Evolutionary conservation across 2,888 invertebrate species (phyloP), one percentile per base, ranked within the genome.

Genomic region (Rotaria magnacalcarata): DNA sequence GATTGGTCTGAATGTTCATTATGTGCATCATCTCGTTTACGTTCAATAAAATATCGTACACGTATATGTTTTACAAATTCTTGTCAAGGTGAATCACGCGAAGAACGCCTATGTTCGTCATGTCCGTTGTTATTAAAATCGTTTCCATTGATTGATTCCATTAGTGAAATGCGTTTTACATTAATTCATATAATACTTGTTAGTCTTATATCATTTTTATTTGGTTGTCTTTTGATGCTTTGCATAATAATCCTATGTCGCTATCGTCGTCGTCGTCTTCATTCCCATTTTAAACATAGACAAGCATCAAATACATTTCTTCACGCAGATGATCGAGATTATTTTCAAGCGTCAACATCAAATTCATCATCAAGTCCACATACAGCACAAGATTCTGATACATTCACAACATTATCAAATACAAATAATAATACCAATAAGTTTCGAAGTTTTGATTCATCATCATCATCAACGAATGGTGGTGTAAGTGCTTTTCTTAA

Each of bases 1-100:
- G 41, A 41, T 56, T 86, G 86, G 86, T 86, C 86, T 27, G 43
- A 84, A 67, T 86, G 84, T 67, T 60, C 84, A 41, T 19, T n/a
- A 19, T 86, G 86, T 67, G 14, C 27, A 5, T 67, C 84, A 21
- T 21, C 50, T 10, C 84, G 52, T 50, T 60, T 54, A 19, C 8
- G 67, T 52, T 50, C 41, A 27, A 84, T 47, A 14, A 86, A 84
- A 74, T 86, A 41, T 67, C 47, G 41, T 16, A 80, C 50, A 24
- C 43, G 84, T 27, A 52, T 41, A 41, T 86, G 86, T 74, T 52
- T 84, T 41, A 84, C 84, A 86, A 60, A 14, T 84, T 8, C 41
- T n/a, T 27, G 60, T 50, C 50, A 74, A 67, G 52, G 24, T 41
- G 27, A 24, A 74, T 52, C 50, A 74, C 67, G 86, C 52, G 52